Evolutionary conservation across 2,888 invertebrate genomes (phyloP).

Genomic region (Anorthoa munda): DNA sequence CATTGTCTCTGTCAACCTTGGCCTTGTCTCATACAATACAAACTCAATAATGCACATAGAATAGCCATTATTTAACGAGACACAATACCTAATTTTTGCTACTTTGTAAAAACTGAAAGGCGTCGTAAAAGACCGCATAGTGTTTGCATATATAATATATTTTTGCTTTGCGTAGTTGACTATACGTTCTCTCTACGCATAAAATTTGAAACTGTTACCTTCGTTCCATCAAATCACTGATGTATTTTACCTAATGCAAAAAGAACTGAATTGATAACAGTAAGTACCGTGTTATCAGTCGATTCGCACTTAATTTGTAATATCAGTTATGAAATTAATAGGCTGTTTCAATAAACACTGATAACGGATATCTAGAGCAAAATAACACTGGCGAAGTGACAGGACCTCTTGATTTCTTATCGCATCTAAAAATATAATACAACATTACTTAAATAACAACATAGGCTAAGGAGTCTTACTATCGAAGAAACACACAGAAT

Average conservation of each 20-base stretch:
- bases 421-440: neutral
- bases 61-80: neutral
- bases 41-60: constrained; percentile 14
- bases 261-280: neutral
- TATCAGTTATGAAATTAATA: constrained; percentile 3
- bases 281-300: neutral
- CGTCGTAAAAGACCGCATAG: neutral
- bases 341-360: constrained; percentile 1
- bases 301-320: neutral
- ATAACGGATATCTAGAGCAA: constrained; percentile 12
- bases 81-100: constrained; percentile 12
- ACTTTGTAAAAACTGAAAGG: constrained; percentile 7
- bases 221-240: too few relatives aligned
- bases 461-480: too few relatives aligned
- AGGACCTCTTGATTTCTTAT: neutral
- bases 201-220: neutral
- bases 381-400: neutral
- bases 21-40: constrained; percentile 45
- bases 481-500: neutral
- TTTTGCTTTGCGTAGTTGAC: neutral
- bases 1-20: constrained; percentile 54
- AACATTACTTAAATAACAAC: too few relatives aligned
- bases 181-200: neutral
- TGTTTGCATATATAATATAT: neutral
- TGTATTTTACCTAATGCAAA: neutral